Evolutionary conservation across 2,888 invertebrate species (phyloP), one percentile per base, ranked within the genome.

Genomic region (Leptura quadrifasciata): DNA sequence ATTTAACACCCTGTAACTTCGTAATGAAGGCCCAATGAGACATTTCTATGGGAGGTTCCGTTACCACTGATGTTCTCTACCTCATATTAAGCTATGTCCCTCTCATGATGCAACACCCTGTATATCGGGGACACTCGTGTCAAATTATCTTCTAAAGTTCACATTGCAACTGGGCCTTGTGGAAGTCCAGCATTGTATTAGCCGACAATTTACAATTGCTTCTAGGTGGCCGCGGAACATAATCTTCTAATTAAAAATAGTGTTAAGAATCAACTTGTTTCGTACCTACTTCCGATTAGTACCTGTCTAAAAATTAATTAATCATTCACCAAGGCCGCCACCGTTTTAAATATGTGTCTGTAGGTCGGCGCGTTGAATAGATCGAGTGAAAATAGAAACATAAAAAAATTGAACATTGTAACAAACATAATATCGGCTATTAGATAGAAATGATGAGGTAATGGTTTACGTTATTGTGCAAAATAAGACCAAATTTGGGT

Each of bases 401-500:
- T 21, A 57, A 20, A 20, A n/a, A 57, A 18, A 57, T 12, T 20
- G 57, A 20, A 20, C 57, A 57, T 57, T 57, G 57, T 20, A 57
- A 57, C 57, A 21, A 57, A 63, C 6, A 47, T 17, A 69, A 67
- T 27, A 54, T 67, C 67, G 69, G 39, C 69, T 31, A 69, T 69
- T 69, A 69, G 69, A 76, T 72, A 65, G 75, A 67, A 65, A 21
- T 75, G 75, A 77, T 77, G 77, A 72, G 71, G 77, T 75, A 77
- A 77, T 73, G 71, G 69, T 61, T 52, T 75, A 57, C 74, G 70
- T 77, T 80, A 80, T 79, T 81, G 83, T 82, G 82, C 80, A 82
- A 82, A 83, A 82, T 84, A 84, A 83, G 77, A 82, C 85, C 85
- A 85, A 85, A 85, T 85, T 84, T 82, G 83, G 84, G 78, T 65